phyloP scores from a whole-genome alignment of 2,113 vertebrate genomes.

The Entomyzon cyanotis region DNA sequence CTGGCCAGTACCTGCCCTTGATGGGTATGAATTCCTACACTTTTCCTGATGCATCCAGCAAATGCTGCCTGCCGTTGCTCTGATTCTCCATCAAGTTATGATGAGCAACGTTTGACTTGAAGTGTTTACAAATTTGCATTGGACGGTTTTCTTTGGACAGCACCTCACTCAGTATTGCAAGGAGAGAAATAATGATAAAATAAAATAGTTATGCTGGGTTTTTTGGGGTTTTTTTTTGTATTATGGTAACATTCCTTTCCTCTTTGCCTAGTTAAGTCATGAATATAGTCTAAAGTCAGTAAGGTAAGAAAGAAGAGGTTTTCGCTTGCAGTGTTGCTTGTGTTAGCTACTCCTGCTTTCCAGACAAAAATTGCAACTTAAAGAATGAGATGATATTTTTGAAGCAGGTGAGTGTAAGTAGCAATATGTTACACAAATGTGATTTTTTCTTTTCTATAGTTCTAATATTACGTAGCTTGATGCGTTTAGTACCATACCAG shows the following conservation, averaged over 20 bases:
- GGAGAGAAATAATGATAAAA: neutral
- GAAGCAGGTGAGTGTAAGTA: neutral
- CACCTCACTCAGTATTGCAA: neutral
- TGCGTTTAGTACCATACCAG: neutral
- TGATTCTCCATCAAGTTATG: neutral
- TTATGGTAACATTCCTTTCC: neutral
- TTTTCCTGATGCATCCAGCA: neutral
- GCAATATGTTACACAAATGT: neutral
- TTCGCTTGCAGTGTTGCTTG: neutral
- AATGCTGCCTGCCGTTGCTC: accelerated
- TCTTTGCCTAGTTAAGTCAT: neutral
- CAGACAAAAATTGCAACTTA: neutral
- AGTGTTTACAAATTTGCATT: neutral
- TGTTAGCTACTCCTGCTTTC: neutral
- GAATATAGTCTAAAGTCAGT: neutral
- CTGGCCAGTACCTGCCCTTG: neutral
- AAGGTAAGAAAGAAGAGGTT: neutral
- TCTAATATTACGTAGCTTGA: neutral
- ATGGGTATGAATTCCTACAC: neutral
- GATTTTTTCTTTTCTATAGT: neutral
- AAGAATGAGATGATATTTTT: neutral
- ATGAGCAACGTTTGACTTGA: neutral
- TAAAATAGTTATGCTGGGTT: neutral
- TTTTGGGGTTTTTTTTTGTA: neutral
- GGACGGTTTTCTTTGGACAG: neutral